Evolutionary conservation across 2,888 invertebrate genomes (phyloP).

Genomic region (Tachina grossa): DNA sequence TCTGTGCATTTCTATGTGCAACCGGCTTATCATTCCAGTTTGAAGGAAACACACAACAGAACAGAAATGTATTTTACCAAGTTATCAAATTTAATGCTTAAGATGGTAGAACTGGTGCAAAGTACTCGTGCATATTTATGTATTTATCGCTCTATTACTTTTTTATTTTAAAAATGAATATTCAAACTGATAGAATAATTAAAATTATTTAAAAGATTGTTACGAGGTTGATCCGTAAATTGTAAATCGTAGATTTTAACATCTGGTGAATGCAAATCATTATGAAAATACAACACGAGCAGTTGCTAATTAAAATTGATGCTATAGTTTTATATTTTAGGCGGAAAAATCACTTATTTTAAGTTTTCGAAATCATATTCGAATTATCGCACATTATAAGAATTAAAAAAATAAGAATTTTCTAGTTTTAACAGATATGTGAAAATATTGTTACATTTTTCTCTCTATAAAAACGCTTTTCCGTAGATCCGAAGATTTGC

Average conservation of each 20-base stretch:
- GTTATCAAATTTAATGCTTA: constrained; percentile 50
- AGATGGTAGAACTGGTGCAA: constrained; percentile 28
- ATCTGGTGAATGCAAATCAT: too few relatives aligned
- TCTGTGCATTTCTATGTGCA: constrained; percentile 34
- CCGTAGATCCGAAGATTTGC: too few relatives aligned
- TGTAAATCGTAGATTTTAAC: background rate
- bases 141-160: constrained; percentile 54
- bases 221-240: background rate
- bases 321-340: too few relatives aligned
- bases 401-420: too few relatives aligned
- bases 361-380: too few relatives aligned
- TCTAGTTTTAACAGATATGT: too few relatives aligned
- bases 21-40: constrained; percentile 54
- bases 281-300: too few relatives aligned
- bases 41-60: constrained; percentile 37
- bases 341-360: too few relatives aligned
- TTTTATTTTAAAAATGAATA: constrained; percentile 63
- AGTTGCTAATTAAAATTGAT: too few relatives aligned
- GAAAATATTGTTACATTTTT: too few relatives aligned
- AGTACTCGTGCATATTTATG: constrained; percentile 49
- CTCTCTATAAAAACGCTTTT: too few relatives aligned
- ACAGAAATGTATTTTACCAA: constrained; percentile 45
- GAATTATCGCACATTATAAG: too few relatives aligned
- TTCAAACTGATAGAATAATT: constrained; percentile 70
- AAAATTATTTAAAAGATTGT: constrained; percentile 47